Conservation (phyloP, 2,113 vertebrate species). For the Myrmecophaga tridactyla region DNA sequence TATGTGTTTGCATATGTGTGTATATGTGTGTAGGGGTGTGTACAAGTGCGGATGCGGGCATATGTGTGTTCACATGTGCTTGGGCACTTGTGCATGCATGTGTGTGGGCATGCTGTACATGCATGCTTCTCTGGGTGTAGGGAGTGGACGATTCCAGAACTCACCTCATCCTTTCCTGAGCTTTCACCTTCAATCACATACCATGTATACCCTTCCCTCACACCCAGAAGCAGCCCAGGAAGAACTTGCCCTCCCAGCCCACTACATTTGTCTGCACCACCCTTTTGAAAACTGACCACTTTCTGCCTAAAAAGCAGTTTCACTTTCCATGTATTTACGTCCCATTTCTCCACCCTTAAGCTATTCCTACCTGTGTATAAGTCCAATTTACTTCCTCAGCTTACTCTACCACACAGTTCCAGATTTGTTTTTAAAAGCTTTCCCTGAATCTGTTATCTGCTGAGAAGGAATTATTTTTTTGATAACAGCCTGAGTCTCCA, state of each 20-base stretch:
- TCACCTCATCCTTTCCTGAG: background rate
- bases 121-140: too few species aligned
- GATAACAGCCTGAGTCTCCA: background rate
- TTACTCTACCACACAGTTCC: background rate
- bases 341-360: background rate
- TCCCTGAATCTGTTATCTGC: background rate
- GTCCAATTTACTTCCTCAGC: background rate
- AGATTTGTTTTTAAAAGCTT: background rate
- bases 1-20: background rate
- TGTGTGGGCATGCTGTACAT: accelerated
- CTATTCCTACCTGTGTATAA: background rate
- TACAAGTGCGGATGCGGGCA: too few species aligned
- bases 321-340: background rate
- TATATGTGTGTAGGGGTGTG: too few species aligned
- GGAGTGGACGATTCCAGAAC: background rate
- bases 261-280: background rate
- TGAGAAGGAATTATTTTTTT: background rate
- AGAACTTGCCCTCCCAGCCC: background rate
- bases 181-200: background rate
- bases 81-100: accelerated
- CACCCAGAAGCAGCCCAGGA: background rate
- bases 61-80: accelerated
- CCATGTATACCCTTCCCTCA: background rate
- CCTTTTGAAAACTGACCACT: background rate
- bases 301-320: background rate